Base-by-base conservation (phyloP, 2,113 vertebrate genomes). In the Carlito syrichta region DNA sequence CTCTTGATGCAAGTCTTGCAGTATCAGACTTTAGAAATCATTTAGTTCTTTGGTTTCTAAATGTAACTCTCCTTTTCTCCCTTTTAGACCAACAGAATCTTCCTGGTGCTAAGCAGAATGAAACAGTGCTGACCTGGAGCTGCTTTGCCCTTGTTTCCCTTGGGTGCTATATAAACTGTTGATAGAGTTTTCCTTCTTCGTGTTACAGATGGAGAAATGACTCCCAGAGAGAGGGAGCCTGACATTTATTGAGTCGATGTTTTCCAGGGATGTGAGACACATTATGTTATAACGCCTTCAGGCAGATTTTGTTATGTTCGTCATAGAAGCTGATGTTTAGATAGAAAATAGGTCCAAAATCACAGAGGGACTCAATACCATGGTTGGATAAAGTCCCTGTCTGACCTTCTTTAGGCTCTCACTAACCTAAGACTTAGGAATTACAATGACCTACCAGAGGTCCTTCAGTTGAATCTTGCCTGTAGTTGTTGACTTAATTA, bases 401-500 rank as follows among this genome's bases (percentile, higher is more conserved):
- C 54, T 30, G 10, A 38, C 38, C 62, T 81, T 45, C 13, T 62
- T 86, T 89, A 30, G 62, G 60, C 1, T 86, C 48, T 78, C 78
- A 22, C 14, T 86, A 19, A 43, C 12, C 50, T 83, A 71, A 92
- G 68, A 52, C 35, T n/a, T 81, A 27, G 63, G 38, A 69, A 69
- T 25, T 50, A 5, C 2, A 50, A 5, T 66, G 23, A 22, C 32
- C 30, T 48, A 12, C 35, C 20, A 60, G 68, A 92, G 63, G 4
- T 32, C 19, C 13, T 96, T 71, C 32, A 66, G 22, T 14, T 87
- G 81, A 77, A 48, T 89, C 35, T 92, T 90, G 14, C 22, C n/a
- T 94, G 43, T 79, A 74, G 81, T 56, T 94, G 8, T 94, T 76
- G 56, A 94, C 58, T 94, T 81, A 81, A 79, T 68, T 69, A 81